Percentiles rank a stretch among this genome's conserved stretches.
These are phyloP conservation scores for Syngnathus typhle DNA, from an alignment of 2,113 vertebrate genomes.

Conservation along the genomic window DNA sequence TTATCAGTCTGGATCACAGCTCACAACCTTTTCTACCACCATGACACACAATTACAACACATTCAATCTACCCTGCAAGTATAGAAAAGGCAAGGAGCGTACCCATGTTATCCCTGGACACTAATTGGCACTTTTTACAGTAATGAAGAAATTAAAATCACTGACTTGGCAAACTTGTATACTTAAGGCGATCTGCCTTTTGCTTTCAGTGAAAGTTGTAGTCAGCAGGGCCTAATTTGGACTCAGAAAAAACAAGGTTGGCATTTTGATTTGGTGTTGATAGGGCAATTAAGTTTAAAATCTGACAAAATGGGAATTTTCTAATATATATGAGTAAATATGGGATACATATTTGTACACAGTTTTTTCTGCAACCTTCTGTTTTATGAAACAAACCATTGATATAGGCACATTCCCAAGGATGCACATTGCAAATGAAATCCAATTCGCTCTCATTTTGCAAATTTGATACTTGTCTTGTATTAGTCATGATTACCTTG, in stretches of 20 bases:
- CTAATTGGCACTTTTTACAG: slow-evolving; percentile 52
- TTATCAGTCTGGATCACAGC: slow-evolving; percentile 35
- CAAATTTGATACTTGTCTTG: too few species aligned
- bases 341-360: background rate
- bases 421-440: too few species aligned
- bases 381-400: background rate
- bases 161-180: slow-evolving; percentile 43
- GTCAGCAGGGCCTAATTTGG: slow-evolving; percentile 17
- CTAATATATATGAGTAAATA: background rate
- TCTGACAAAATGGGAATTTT: background rate
- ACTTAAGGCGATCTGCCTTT: slow-evolving; percentile 7
- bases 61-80: slow-evolving; percentile 42
- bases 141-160: slow-evolving; percentile 49
- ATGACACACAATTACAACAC: slow-evolving; percentile 46
- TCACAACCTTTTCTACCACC: slow-evolving; percentile 27
- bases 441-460: too few species aligned
- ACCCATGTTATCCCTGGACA: slow-evolving; percentile 47
- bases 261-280: slow-evolving; percentile 6
- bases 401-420: too few species aligned
- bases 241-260: slow-evolving; percentile 23
- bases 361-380: background rate
- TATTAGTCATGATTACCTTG: too few species aligned
- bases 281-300: background rate
- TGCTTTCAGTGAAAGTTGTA: slow-evolving; percentile 5
- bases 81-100: slow-evolving; percentile 38